Evolutionary conservation across 2,113 vertebrate species (phyloP), one percentile per base, ranked within the genome.

Genomic region (Sorex fumeus): DNA sequence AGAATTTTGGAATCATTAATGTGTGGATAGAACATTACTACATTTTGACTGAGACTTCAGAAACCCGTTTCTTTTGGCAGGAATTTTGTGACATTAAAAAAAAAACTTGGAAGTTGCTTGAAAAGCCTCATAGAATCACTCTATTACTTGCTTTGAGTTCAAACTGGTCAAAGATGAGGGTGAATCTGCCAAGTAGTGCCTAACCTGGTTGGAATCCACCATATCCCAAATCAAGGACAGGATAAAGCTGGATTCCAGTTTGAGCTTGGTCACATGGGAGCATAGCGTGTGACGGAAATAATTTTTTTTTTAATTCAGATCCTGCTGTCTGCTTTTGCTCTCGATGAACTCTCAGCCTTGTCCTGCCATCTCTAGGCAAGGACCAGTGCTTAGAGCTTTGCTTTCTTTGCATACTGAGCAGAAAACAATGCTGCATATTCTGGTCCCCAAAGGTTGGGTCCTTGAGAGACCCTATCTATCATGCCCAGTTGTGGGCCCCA

Each of bases 1-100:
- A 98, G 97, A 98, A 98, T 98, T 98, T 98, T 98, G 98, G 98
- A 98, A 98, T 98, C 98, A 98, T 98, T 98, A 98, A 98, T 98
- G 98, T 98, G 98, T 98, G 97, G 98, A 98, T 98, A 98, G 98
- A 98, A 98, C 98, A 98, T 98, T 96, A 97, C 98, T 98, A 98
- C 97, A 98, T 98, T 98, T 98, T 96, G 96, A 97, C 97, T 97
- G 94, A 94, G 96, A 97, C 94, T 96, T 97, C 80, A 94, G 94
- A 96, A 92, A 92, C 74, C 85, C 23, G 94, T 97, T 98, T 98
- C 96, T 96, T 96, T 96, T 88, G 93, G 92, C 89, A 93, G 83
- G 72, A 90, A 75, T 94, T 95, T 96, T 96, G 89, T 96, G 95
- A 88, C 62, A 11, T 30, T 78, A 74, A 45, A 27, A 50, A 34